These are phyloP conservation scores for Ochotona princeps DNA, from an alignment of 2,113 vertebrate species.

Conservation along the genomic window DNA sequence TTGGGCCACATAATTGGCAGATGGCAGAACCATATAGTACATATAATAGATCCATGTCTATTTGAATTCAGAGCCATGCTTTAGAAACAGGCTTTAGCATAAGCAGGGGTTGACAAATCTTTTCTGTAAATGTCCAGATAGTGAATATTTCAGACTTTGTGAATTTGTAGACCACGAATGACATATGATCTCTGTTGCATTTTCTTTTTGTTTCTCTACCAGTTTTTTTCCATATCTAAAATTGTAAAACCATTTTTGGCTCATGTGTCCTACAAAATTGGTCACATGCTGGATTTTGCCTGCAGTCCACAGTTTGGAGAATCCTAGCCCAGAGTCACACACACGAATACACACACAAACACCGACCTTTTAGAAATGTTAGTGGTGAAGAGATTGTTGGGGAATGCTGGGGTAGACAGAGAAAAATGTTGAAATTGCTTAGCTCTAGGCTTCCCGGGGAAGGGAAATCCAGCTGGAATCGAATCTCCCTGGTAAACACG, in stretches of 20 bases:
- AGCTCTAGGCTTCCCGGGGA: conserved; percentile 44
- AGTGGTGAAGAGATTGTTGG: conserved; percentile 33
- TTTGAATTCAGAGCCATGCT: not conserved
- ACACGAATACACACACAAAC: no score
- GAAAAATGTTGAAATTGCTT: conserved; percentile 40
- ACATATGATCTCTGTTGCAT: not conserved
- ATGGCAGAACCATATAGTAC: not conserved
- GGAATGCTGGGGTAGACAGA: not conserved
- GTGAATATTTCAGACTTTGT: not conserved
- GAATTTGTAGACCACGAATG: not conserved
- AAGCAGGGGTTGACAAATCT: not conserved
- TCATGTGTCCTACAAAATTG: not conserved
- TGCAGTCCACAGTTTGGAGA: not conserved
- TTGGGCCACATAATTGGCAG: not conserved
- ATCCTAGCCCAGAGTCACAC: not conserved
- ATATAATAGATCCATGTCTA: not conserved
- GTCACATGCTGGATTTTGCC: not conserved
- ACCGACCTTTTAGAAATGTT: not conserved
- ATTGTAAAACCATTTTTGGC: not conserved
- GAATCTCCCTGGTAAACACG: conserved; percentile 68
- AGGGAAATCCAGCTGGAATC: conserved; percentile 73
- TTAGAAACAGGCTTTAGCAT: not conserved
- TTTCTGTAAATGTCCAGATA: not conserved
- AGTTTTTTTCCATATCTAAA: not conserved
- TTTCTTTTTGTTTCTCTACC: not conserved